A percentile compares a stretch with the other conserved stretches of the same genome.
Evolutionary conservation across 2,888 invertebrate species (phyloP).

Genomic region (Eueremaeus valkanovi): DNA sequence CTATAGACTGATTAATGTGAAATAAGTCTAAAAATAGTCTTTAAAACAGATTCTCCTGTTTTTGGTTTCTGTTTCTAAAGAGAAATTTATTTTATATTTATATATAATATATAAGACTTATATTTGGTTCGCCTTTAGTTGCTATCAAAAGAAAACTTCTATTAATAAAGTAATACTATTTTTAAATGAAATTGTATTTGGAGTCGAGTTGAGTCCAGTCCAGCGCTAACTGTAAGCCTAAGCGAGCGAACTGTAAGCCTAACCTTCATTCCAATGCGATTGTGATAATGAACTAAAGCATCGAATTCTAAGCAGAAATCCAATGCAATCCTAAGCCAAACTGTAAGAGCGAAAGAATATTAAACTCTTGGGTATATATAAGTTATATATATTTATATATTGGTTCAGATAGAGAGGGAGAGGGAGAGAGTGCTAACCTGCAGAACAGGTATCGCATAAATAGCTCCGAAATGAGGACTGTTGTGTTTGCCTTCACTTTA

Average conservation of each 20-base stretch:
- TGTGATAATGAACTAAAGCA: conserved; percentile 26
- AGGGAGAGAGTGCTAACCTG: too few species aligned
- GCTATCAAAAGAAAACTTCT: conserved; percentile 18
- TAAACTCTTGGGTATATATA: neutral
- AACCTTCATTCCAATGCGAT: conserved; percentile 2
- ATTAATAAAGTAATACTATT: conserved; percentile 25
- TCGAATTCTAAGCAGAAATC: neutral
- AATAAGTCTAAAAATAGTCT: neutral
- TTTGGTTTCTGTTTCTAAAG: neutral
- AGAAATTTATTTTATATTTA: neutral
- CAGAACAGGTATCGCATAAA: conserved; percentile 27
- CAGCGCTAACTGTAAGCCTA: neutral
- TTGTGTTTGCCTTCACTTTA: conserved; percentile 32
- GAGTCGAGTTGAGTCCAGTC: neutral
- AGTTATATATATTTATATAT: too few species aligned
- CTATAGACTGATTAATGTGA: too few species aligned
- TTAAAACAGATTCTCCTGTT: neutral
- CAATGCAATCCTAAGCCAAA: neutral
- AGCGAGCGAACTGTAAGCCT: neutral
- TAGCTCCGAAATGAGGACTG: conserved; percentile 32
- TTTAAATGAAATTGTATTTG: neutral
- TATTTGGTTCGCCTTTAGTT: neutral
- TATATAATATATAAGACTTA: too few species aligned
- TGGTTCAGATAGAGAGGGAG: too few species aligned
- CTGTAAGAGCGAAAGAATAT: conserved; percentile 3